Conservation (phyloP, 2,797 vertebrate species). For the Sphenopsis melanotis region DNA sequence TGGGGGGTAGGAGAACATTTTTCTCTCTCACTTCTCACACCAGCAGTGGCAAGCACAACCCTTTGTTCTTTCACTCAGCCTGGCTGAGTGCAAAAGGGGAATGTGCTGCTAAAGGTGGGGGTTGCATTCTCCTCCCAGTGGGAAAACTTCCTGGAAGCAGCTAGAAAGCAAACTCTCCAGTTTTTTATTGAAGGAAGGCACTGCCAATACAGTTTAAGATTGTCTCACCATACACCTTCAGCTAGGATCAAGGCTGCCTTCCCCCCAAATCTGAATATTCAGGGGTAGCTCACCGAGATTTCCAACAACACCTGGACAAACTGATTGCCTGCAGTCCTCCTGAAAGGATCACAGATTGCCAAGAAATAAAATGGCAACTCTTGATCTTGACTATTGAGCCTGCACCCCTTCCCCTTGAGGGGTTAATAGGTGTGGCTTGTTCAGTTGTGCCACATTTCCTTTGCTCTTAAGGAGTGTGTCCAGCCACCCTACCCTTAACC, state of each 20-base stretch:
- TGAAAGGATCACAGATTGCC: not conserved
- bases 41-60: not conserved
- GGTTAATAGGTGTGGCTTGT: not conserved
- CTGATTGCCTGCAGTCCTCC: not conserved
- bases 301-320: not conserved
- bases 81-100: not conserved
- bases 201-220: not conserved
- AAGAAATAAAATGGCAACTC: not conserved
- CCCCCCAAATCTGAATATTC: not conserved
- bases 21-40: not conserved
- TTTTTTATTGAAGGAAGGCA: not conserved
- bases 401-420: not conserved
- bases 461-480: accelerated
- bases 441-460: not conserved
- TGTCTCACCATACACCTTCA: not conserved
- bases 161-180: not conserved
- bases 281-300: not conserved
- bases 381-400: not conserved
- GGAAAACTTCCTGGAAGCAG: not conserved
- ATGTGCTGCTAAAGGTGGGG: accelerated
- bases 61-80: not conserved
- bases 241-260: not conserved
- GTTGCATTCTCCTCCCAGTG: not conserved
- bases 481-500: not conserved
- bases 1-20: not conserved